Base-by-base conservation (phyloP, 2,113 vertebrate species). In the Pseudorasbora parva region DNA sequence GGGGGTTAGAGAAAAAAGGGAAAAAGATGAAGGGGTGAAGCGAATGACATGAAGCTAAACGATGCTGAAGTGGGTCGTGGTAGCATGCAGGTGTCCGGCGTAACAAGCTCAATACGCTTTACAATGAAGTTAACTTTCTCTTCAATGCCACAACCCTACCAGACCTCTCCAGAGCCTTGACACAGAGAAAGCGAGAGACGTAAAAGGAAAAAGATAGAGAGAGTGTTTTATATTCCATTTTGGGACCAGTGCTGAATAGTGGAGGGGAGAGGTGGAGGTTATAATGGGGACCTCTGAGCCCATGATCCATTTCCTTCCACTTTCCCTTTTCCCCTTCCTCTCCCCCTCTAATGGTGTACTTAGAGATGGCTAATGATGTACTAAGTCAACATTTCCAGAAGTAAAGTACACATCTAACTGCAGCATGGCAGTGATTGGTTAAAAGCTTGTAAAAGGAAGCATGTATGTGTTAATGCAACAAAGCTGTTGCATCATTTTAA, bases 51-150 rank as follows among this genome's bases (percentile, higher is more conserved):
- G 30, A 30, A 66, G 82, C 81, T 78, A 88, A 88, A 66, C 8
- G 66, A 88, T 45, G 57, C 64, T 82, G 75, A 84, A 85, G 90
- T 78, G 71, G 59, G 80, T 15, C 33, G 27, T 66, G 82, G 77
- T 59, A 33, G 66, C 54, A 25, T 64, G 85, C 87, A 89, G 90
- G 89, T 88, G 89, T 92, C 81, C 56, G 77, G 75, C 84, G 87
- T 91, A 92, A 93, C 91, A 89, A 91, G 89, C 89, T 90, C 88
- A 51, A 64, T 82, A 85, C 91, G 47, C 83, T 85, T 79, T 77
- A 71, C 86, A 77, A 73, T 9, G 81, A 91, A 91, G 90, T 90
- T 91, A 92, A 91, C 92, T 89, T 88, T 74, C 85, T 88, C 88
- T 88, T 82, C 83, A 89, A 84, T 81, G 85, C 9, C 41, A 84